Evolutionary conservation across 2,113 vertebrate species (phyloP).

Genomic region (Odontesthes bonariensis): DNA sequence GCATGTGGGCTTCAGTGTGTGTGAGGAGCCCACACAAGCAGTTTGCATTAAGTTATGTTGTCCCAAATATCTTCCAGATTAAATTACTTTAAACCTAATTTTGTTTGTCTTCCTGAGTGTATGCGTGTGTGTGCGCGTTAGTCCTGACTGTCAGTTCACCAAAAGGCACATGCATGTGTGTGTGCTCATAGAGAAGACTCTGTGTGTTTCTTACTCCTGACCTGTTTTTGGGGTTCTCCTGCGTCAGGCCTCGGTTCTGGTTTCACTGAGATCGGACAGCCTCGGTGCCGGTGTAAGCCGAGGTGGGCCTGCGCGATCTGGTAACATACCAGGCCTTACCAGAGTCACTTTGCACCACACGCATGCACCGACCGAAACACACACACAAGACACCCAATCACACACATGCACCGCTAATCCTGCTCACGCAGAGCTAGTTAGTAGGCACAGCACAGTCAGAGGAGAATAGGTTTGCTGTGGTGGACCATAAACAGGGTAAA

Average conservation of each 20-base stretch:
- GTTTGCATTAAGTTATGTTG: not conserved
- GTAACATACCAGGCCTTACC: conserved; percentile 62
- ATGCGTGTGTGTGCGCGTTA: no score
- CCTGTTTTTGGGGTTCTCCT: conserved; percentile 46
- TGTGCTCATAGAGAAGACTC: not conserved
- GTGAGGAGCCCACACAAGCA: conserved; percentile 15
- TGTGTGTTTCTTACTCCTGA: conserved; percentile 15
- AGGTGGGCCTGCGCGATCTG: conserved; percentile 72
- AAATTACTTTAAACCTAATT: conserved; percentile 2
- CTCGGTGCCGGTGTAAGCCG: conserved; percentile 61
- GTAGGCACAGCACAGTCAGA: conserved; percentile 51
- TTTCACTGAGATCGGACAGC: conserved; percentile 65
- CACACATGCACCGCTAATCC: conserved; percentile 35
- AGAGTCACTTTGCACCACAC: conserved; percentile 62
- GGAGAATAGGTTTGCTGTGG: conserved; percentile 55
- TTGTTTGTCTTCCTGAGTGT: not conserved
- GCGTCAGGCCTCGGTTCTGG: conserved; percentile 67
- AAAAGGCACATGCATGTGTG: not conserved
- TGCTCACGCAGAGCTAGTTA: conserved; percentile 42
- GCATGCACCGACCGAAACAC: not conserved
- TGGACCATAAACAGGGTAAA: conserved; percentile 52
- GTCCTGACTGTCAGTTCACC: conserved; percentile 5
- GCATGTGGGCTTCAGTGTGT: conserved; percentile 31
- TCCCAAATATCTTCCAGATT: not conserved
- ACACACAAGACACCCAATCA: conserved; percentile 5